Conservation (phyloP, 2,113 vertebrate genomes). For the Nansenia antarctica region DNA sequence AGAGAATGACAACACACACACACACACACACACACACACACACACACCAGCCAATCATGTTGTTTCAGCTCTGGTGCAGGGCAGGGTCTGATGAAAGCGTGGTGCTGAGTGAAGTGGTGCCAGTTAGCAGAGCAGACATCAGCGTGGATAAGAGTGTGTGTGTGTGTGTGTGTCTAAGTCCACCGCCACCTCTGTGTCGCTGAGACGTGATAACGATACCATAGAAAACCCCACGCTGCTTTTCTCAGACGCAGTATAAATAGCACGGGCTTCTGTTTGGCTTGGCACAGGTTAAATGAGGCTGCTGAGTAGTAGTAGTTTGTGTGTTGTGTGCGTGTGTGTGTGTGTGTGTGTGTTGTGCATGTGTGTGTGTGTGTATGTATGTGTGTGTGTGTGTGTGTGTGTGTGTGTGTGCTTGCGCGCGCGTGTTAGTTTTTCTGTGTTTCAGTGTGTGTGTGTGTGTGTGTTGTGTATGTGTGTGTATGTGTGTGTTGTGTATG, state of each 20-base stretch:
- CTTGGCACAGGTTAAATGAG: neutral
- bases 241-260: constrained; percentile 36
- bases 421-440: too few relatives aligned
- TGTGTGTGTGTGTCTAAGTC: neutral
- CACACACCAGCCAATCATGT: neutral
- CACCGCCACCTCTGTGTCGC: constrained; percentile 36
- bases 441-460: neutral
- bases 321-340: neutral
- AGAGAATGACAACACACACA: neutral
- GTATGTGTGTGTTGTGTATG: too few relatives aligned
- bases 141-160: constrained; percentile 48
- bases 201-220: constrained; percentile 47
- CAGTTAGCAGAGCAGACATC: constrained; percentile 19
- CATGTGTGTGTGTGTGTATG: neutral
- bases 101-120: neutral
- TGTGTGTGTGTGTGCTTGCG: neutral
- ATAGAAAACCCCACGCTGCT: constrained; percentile 19
- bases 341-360: neutral
- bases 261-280: constrained; percentile 18
- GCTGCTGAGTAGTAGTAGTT: neutral
- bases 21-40: neutral
- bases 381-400: neutral
- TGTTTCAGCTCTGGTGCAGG: neutral
- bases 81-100: neutral
- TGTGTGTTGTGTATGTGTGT: neutral